phyloP scores from a whole-genome alignment of 2,797 vertebrate genomes.

The Vultur gryphus region DNA sequence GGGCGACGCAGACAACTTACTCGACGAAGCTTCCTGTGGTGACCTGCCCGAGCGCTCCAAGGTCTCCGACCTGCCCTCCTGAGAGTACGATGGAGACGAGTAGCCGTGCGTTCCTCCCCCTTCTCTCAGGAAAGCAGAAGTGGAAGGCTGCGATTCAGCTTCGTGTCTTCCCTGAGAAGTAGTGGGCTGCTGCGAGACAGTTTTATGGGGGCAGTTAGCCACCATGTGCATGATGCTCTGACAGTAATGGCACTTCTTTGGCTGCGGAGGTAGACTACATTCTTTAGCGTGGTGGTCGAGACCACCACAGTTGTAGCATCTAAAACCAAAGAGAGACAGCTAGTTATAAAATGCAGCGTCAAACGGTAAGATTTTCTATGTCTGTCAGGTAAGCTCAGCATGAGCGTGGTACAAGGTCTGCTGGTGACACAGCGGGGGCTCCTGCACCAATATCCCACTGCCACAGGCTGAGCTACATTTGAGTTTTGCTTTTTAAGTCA shows the following conservation, averaged over 20 bases:
- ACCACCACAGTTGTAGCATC: conserved; percentile 86
- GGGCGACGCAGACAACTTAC: conserved; percentile 72
- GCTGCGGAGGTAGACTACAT: conserved; percentile 85
- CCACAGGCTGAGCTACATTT: too few species aligned
- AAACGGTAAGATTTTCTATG: fast-evolving
- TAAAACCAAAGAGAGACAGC: conserved; percentile 32
- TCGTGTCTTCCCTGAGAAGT: conserved; percentile 84
- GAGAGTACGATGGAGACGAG: conserved; percentile 64
- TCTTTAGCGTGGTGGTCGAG: conserved; percentile 85
- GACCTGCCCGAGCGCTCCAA: conserved; percentile 72
- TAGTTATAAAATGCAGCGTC: not conserved
- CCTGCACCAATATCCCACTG: fast-evolving
- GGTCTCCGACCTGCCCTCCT: conserved; percentile 73
- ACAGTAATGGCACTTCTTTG: conserved; percentile 89
- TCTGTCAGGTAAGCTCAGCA: fast-evolving
- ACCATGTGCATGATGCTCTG: conserved; percentile 86
- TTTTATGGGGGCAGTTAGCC: conserved; percentile 83
- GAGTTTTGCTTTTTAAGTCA: not conserved
- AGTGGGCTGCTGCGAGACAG: conserved; percentile 67
- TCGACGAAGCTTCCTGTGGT: conserved; percentile 73
- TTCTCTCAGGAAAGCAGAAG: conserved; percentile 74
- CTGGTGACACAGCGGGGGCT: not conserved
- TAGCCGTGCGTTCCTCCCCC: conserved; percentile 66
- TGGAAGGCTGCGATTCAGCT: conserved; percentile 75
- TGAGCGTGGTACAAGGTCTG: too few species aligned